Percentiles rank a stretch among this genome's conserved stretches.
Conservation (phyloP, 1,140 invertebrate genomes). For the Apis dorsata region DNA sequence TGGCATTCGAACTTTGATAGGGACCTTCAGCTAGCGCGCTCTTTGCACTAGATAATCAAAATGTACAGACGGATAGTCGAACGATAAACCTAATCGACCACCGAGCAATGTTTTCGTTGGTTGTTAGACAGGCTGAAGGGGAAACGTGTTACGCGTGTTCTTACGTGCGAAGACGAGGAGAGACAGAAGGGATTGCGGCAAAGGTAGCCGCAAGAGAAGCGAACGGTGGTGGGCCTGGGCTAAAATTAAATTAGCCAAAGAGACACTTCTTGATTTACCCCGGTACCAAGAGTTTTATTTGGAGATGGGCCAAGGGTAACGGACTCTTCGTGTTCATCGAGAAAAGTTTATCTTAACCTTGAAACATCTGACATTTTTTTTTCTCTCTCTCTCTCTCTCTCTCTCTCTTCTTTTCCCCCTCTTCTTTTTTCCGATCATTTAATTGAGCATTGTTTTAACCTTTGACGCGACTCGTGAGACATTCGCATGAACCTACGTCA, state of each 20-base stretch:
- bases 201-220: constrained; percentile 25
- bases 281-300: constrained; percentile 60
- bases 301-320: constrained; percentile 68
- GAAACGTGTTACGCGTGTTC: constrained; percentile 31
- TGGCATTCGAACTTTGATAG: constrained; percentile 7
- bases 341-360: constrained; percentile 45
- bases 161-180: constrained; percentile 27
- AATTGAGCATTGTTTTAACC: neutral
- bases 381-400: no score
- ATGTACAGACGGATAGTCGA: neutral
- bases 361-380: constrained; percentile 5
- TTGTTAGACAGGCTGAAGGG: neutral
- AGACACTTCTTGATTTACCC: constrained; percentile 62
- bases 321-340: constrained; percentile 49
- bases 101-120: constrained; percentile 23
- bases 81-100: constrained; percentile 14
- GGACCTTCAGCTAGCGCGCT: neutral
- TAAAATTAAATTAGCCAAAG: constrained; percentile 67
- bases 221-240: constrained; percentile 16
- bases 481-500: neutral
- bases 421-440: neutral
- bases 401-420: neutral
- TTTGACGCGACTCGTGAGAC: neutral
- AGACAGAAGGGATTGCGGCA: neutral
- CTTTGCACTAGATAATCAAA: neutral